A percentile compares a stretch with the other conserved stretches of the same genome.
These are phyloP conservation scores for Motacilla tschutschensis DNA, from an alignment of 2,113 vertebrate genomes.

Conservation along the genomic window DNA sequence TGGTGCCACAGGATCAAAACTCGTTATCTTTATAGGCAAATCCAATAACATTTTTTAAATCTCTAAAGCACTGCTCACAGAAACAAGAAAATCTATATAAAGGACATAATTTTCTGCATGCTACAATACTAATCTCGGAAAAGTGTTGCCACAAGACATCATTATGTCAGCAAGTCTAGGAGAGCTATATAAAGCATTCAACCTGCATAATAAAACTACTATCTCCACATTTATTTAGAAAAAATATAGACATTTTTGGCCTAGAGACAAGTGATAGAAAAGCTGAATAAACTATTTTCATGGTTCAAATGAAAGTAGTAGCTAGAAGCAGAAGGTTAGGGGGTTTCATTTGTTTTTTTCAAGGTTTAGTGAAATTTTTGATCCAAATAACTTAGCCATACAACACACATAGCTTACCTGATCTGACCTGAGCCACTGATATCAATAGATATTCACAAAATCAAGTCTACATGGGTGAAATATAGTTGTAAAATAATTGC, in stretches of 20 bases:
- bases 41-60: constrained; percentile 13
- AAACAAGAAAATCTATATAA: constrained; percentile 15
- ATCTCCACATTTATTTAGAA: background rate
- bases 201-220: background rate
- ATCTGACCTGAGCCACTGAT: background rate
- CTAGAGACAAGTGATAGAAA: background rate
- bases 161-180: background rate
- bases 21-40: background rate
- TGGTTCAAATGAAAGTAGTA: background rate
- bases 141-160: constrained; percentile 5
- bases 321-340: background rate
- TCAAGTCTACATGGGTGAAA: background rate
- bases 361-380: background rate
- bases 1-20: background rate
- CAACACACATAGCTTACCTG: background rate
- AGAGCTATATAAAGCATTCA: constrained; percentile 4
- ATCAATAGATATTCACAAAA: background rate
- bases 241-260: background rate
- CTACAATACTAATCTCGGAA: background rate
- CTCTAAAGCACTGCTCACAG: constrained; percentile 1
- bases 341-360: background rate
- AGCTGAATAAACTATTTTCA: background rate
- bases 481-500: background rate
- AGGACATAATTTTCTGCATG: background rate
- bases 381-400: background rate